These are phyloP conservation scores for Celastrina argiolus DNA, from an alignment of 2,888 invertebrate genomes.

Conservation along the genomic window DNA sequence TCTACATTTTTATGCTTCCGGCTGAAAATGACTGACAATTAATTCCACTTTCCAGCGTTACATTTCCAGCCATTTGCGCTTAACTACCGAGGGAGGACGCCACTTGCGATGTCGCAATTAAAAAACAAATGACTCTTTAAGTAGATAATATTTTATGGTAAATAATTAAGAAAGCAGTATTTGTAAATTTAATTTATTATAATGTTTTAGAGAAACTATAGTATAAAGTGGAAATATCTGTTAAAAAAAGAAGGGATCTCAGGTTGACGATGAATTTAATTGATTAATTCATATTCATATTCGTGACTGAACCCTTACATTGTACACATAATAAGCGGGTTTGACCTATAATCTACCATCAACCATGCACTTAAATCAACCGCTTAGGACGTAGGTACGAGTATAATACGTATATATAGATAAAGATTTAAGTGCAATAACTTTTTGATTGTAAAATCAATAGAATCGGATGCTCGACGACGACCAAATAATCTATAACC, in stretches of 20 bases:
- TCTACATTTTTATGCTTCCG: neutral
- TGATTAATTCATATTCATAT: neutral
- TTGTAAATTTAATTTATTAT: too few relatives aligned
- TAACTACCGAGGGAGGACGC: neutral
- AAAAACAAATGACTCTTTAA: neutral
- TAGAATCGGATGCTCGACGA: neutral
- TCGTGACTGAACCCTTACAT: neutral
- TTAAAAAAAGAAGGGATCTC: neutral
- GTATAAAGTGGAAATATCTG: too few relatives aligned
- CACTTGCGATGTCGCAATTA: neutral
- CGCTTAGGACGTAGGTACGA: neutral
- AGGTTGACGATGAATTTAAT: neutral
- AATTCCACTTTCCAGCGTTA: constrained; percentile 1
- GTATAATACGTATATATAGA: too few relatives aligned
- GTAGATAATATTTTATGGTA: neutral
- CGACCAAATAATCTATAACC: constrained; percentile 4
- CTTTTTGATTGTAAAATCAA: constrained; percentile 2
- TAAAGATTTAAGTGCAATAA: too few relatives aligned
- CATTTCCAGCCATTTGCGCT: neutral
- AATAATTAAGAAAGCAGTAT: neutral
- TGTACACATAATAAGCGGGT: neutral
- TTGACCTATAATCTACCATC: neutral
- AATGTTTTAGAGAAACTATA: too few relatives aligned
- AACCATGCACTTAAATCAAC: neutral
- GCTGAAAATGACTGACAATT: neutral